Base-by-base conservation (phyloP, 2,113 vertebrate species). In the Plotosus lineatus region DNA sequence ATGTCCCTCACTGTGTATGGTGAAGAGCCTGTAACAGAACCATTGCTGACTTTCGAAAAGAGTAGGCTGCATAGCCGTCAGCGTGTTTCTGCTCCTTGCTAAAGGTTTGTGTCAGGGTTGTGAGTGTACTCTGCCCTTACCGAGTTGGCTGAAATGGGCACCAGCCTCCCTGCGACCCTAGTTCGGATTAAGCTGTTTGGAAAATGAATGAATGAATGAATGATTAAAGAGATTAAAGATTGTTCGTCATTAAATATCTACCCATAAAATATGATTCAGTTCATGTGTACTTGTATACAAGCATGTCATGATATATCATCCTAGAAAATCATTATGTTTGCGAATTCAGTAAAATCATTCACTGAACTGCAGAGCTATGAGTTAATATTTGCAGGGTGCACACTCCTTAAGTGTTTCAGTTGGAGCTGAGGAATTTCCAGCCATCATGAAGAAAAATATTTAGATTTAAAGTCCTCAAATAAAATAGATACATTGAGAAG, bases 401-500 rank as follows among this genome's bases (percentile, higher is more conserved):
- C 85, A 55, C 58, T 61, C 84, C 78, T 61, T 85, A 72, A 58
- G 28, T 79, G 83, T 75, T 86, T 90, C 78, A 51, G 82, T 85
- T 89, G 82, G 88, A 87, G 85, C 36, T 53, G 58, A 77, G 65
- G 51, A 79, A 74, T 82, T 76, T 86, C 61, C 83, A 77, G 82
- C 68, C 75, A 79, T 89, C 79, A 83, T 89, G 81, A 85, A 90
- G 80, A 86, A 82, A 73, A 89, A 89, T 83, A 88, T 89, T 89
- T 87, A 75, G 81, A 81, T 84, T 87, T 85, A 76, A 78, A 66
- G 69, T 44, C 28, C 63, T 77, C 55, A 82, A 89, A 83, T 86
- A 83, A 88, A 90, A 89, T 76, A 89, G 85, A 88, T 86, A 79
- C 84, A 85, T 88, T 63, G 77, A 88, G 88, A 80, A 56, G 78